Base-by-base conservation (phyloP, 2,888 invertebrate genomes). In the Caenorhabditis zanzibari region DNA sequence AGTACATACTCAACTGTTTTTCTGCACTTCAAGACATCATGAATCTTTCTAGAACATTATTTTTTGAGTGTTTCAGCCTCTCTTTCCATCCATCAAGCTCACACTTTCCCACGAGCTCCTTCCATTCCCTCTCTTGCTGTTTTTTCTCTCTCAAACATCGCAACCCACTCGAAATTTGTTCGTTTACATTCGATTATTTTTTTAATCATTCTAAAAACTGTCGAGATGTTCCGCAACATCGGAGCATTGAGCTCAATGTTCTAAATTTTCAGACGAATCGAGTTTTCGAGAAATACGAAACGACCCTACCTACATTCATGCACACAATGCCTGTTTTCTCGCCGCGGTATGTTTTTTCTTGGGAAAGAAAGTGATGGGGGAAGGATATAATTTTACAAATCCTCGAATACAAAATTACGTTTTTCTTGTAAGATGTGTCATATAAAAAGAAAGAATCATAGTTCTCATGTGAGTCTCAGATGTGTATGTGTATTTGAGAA, bases 111-210 rank as follows among this genome's bases (percentile, higher is more conserved):
- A 74, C 54, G 63, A 28, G 59, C 14, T 38, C 38, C 24, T 22
- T 41, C n/a, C 44, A 16, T 24, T 26, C 19, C 14, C 14, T 24
- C 24, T 14, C 54, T 54, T 12, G 24, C 41, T 54, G 38, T 41
- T 44, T 44, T 32, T 32, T 32, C 38, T 47, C 38, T 61, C 56
- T 28, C 14, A 16, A 5, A 24, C 16, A 26, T 26, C 63, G 24
- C 58, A 54, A 56, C 64, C 74, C 75, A 75, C 75, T 75, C 58
- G 54, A 75, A 75, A 64, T 38, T 12, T 63, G 66, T 66, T 75
- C 75, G 75, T 75, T 75, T 66, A 75, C 75, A 74, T 74, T 75
- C 59, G 32, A 12, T 35, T 72, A 19, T 72, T 72, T 71, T 71
- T 71, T 54, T 73, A 1, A 5, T 47, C 47, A 5, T 47, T 38